These are phyloP conservation scores for Mobula hypostoma DNA, from an alignment of 2,113 vertebrate genomes.

Conservation along the genomic window DNA sequence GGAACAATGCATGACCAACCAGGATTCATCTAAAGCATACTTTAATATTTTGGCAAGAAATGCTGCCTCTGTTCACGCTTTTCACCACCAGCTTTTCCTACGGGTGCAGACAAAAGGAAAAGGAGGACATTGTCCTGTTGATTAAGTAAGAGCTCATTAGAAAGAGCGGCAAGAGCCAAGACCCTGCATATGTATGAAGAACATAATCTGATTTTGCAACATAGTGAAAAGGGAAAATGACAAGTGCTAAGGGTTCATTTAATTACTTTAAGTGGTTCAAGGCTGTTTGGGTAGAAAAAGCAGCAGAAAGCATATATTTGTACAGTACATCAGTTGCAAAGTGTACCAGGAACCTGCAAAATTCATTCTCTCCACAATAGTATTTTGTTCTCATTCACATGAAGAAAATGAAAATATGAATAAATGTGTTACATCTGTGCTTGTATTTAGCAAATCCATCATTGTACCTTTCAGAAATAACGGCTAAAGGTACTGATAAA, in stretches of 20 bases:
- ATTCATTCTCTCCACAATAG: slow-evolving; percentile 17
- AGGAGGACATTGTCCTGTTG: slow-evolving; percentile 68
- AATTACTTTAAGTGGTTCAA: slow-evolving; percentile 51
- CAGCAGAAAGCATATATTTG: slow-evolving; percentile 41
- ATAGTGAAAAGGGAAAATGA: slow-evolving; percentile 58
- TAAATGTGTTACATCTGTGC: not conserved
- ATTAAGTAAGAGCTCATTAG: slow-evolving; percentile 73
- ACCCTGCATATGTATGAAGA: slow-evolving; percentile 70
- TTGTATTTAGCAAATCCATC: slow-evolving; percentile 9
- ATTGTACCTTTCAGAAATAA: not conserved
- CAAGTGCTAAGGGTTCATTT: slow-evolving; percentile 47
- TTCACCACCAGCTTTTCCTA: slow-evolving; percentile 38
- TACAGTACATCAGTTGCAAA: slow-evolving; percentile 31
- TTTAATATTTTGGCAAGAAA: slow-evolving; percentile 38
- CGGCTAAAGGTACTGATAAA: not conserved
- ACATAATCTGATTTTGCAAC: slow-evolving; percentile 65
- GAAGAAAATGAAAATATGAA: not conserved
- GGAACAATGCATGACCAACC: slow-evolving; percentile 38
- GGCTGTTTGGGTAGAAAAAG: slow-evolving; percentile 43
- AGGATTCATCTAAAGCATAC: slow-evolving; percentile 38
- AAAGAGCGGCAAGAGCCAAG: slow-evolving; percentile 63
- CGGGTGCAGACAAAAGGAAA: slow-evolving; percentile 51
- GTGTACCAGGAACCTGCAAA: not conserved
- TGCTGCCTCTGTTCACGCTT: slow-evolving; percentile 34
- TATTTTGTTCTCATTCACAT: slow-evolving; percentile 15